Percentiles rank a stretch among this genome's conserved stretches.
These are phyloP conservation scores for Prosapia bicincta DNA, from an alignment of 2,888 invertebrate species.

Conservation along the genomic window DNA sequence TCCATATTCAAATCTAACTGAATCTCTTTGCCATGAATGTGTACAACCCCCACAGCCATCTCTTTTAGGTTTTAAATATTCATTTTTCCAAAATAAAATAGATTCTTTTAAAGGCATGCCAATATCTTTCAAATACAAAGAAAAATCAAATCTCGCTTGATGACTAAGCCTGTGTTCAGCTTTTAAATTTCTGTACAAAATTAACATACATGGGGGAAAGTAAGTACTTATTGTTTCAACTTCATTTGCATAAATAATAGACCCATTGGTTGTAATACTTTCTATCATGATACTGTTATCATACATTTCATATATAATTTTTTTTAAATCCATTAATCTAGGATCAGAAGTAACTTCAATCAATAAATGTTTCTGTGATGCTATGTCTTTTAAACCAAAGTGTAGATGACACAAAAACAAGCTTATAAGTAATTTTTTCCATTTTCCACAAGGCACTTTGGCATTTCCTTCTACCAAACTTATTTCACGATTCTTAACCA, in stretches of 20 bases:
- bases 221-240: constrained; percentile 35
- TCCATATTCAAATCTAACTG: constrained; percentile 61
- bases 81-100: constrained; percentile 59
- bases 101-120: constrained; percentile 64
- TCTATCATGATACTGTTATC: background rate
- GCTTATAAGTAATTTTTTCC: constrained; percentile 52
- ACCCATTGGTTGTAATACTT: background rate
- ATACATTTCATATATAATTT: background rate
- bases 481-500: constrained; percentile 54
- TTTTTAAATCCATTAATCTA: constrained; percentile 36
- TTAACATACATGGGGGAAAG: constrained; percentile 65
- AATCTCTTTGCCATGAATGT: constrained; percentile 62
- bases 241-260: constrained; percentile 38
- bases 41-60: constrained; percentile 51
- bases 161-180: constrained; percentile 62
- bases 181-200: constrained; percentile 54
- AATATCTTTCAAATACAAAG: constrained; percentile 66
- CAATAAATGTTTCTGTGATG: constrained; percentile 33
- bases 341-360: constrained; percentile 41
- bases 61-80: constrained; percentile 54
- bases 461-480: constrained; percentile 53
- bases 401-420: constrained; percentile 51
- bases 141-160: constrained; percentile 60
- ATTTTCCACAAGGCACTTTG: constrained; percentile 54
- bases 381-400: constrained; percentile 32